Evolutionary conservation across 2,888 invertebrate species (phyloP), one percentile per base, ranked within the genome.

Genomic region (Folsomia candida): DNA sequence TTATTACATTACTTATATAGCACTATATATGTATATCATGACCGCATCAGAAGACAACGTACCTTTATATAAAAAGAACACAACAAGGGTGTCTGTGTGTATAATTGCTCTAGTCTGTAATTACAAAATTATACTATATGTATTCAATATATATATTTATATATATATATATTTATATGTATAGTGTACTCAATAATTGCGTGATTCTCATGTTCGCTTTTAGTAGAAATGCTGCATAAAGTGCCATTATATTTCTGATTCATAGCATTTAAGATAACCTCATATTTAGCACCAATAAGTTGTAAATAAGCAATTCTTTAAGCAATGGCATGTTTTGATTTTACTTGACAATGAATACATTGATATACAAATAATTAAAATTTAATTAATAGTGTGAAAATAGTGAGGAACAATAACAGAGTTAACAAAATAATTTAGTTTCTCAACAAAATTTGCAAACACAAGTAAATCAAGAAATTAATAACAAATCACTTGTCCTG

Each of bases 51-150:
- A 37, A 4, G 37, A 37, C 37, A 37, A 37, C n/a, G 6, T 14
- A 54, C n/a, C n/a, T n/a, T n/a, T 22, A 54, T 54, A 54, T 54
- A n/a, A 54, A 54, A 54, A 18, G 54, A 54, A 54, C 54, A 54
- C 54, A 54, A 54, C 54, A 22, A 54, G 54, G 54, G 54, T 54
- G 54, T 54, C 54, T 54, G 11, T 37, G 37, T 9, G 14, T 14
- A 9, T 14, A 37, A 37, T 37, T 37, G n/a, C n/a, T n/a, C n/a
- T n/a, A n/a, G n/a, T n/a, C n/a, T n/a, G n/a, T n/a, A n/a, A n/a
- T n/a, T n/a, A n/a, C n/a, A n/a, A n/a, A n/a, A n/a, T n/a, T n/a
- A n/a, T n/a, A n/a, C n/a, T n/a, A n/a, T n/a, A n/a, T n/a, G n/a
- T n/a, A n/a, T n/a, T n/a, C n/a, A n/a, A n/a, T n/a, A n/a, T n/a